phyloP scores from a whole-genome alignment of 2,888 invertebrate species.

The Pterostichus madidus region DNA sequence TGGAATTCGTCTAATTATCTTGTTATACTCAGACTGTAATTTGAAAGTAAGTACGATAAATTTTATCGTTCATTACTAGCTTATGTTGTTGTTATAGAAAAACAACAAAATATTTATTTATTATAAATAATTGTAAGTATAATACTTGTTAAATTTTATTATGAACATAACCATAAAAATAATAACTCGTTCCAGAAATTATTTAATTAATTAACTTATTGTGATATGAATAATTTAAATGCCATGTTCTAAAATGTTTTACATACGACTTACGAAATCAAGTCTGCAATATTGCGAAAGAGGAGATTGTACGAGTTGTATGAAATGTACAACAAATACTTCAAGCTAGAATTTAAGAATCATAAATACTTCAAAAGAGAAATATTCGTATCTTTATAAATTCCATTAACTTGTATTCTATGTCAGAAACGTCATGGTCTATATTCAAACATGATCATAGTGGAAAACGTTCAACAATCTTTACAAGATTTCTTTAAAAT shows the following conservation, averaged over 20 bases:
- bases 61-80: slow-evolving; percentile 41
- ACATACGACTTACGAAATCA: slow-evolving; percentile 26
- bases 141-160: slow-evolving; percentile 41
- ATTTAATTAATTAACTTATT: slow-evolving; percentile 26
- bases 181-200: background rate
- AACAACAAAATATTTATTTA: background rate
- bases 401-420: slow-evolving; percentile 28
- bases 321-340: slow-evolving; percentile 1
- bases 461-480: background rate
- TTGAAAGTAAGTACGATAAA: slow-evolving; percentile 47
- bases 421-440: slow-evolving; percentile 5
- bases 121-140: slow-evolving; percentile 27
- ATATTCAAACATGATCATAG: background rate
- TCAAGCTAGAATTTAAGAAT: slow-evolving; percentile 39
- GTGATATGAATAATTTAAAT: slow-evolving; percentile 21
- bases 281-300: slow-evolving; percentile 24
- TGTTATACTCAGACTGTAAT: slow-evolving; percentile 20
- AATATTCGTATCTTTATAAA: slow-evolving; percentile 35
- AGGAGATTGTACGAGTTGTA: slow-evolving; percentile 18
- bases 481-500: background rate
- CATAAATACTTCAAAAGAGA: slow-evolving; percentile 16
- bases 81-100: background rate
- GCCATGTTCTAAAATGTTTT: background rate
- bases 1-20: slow-evolving; percentile 41
- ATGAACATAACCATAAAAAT: slow-evolving; percentile 28